These are phyloP conservation scores for Trematomus bernacchii DNA, from an alignment of 2,797 vertebrate species.

Conservation along the genomic window DNA sequence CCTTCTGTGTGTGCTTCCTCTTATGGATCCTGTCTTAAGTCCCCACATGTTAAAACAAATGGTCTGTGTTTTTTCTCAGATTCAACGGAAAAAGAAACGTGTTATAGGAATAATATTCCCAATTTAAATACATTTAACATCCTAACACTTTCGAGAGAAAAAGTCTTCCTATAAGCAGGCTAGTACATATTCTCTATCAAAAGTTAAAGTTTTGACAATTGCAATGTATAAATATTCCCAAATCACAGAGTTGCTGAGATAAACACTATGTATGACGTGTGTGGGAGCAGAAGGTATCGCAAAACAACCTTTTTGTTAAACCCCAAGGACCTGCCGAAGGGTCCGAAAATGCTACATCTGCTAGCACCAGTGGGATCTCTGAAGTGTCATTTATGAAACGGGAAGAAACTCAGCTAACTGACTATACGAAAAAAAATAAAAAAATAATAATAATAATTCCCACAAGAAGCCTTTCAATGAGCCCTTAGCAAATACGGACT, in stretches of 20 bases:
- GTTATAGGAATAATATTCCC: not conserved
- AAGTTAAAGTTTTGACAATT: not conserved
- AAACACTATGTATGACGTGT: conserved; percentile 31
- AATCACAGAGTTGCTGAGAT: conserved; percentile 8
- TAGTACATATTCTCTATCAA: not conserved
- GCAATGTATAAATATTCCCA: not conserved
- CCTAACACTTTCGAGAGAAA: not conserved
- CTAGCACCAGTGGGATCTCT: too few relatives aligned
- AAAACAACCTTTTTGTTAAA: conserved; percentile 16
- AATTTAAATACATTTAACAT: not conserved
- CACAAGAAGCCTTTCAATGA: too few relatives aligned
- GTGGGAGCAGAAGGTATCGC: conserved; percentile 39
- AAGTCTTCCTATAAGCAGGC: not conserved
- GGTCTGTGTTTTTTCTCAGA: conserved; percentile 16
- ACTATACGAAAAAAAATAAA: too few relatives aligned
- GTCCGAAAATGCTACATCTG: too few relatives aligned
- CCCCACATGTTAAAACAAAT: not conserved
- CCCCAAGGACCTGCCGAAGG: too few relatives aligned
- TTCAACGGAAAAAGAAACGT: not conserved
- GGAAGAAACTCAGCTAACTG: too few relatives aligned
- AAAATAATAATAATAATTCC: too few relatives aligned
- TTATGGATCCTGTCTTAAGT: conserved; percentile 22
- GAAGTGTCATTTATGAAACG: too few relatives aligned
- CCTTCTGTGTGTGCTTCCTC: conserved; percentile 16
- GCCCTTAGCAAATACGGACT: too few relatives aligned